Evolutionary conservation across 2,888 invertebrate genomes (phyloP), one percentile per base, ranked within the genome.

Genomic region (Hylaea fasciaria): DNA sequence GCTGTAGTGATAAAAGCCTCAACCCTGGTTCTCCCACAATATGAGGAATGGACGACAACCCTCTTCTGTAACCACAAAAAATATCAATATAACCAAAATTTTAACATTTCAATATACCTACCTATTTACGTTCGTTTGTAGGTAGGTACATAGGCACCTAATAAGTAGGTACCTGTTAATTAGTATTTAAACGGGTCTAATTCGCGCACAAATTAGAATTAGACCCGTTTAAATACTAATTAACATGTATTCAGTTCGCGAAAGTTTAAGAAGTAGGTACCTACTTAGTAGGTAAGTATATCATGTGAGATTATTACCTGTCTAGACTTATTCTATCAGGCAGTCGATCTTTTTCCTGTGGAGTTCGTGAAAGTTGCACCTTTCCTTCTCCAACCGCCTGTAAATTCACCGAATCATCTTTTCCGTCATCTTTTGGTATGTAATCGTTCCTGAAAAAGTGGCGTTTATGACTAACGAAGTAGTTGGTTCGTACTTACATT

Each of bases 281-380:
- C 5, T 3, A 22, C 22, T 22, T 22, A 22, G 3, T 5, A 22
- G 22, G n/a, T 5, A 22, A 2, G 5, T 32, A 32, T 10, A 32
- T 32, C 9, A 10, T 10, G 10, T 32, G 9, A 10, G 32, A 32
- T 7, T 7, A 32, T 7, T 81, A 94, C 94, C 95, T 94, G 85
- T 98, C 98, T 57, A 98, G 93, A 78, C 96, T 97, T 76, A 98
- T 96, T 77, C 97, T 94, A 84, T 98, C 98, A 12, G 97, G 97
- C 81, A 96, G 94, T 76, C 95, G 95, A 77, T 96, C 96, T 82
- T 96, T 95, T 80, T 97, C 97, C 79, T 95, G 95, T 72, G 93
- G 92, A 70, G 94, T 93, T 72, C 97, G 93, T 65, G 93, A 94
- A 67, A 96, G 94, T 78, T 96, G 95, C 65, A 95, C 91, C 76